Percentiles rank a stretch among this genome's conserved stretches.
phyloP scores from a whole-genome alignment of 2,888 invertebrate species.

The Papilio demoleus region DNA sequence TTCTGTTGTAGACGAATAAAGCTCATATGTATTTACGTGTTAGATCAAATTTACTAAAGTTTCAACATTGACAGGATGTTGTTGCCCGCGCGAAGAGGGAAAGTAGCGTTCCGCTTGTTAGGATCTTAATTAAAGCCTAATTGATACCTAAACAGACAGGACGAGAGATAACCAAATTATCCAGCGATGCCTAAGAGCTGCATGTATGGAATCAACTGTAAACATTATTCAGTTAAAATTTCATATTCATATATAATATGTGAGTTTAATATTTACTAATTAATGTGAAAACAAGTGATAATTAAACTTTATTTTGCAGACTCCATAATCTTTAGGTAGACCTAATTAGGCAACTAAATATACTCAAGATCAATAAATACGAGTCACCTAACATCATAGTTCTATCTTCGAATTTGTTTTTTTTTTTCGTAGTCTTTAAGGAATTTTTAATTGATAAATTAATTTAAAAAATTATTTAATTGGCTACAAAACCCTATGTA shows the following conservation, averaged over 20 bases:
- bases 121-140: slow-evolving; percentile 74
- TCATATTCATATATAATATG: not conserved
- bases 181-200: slow-evolving; percentile 18
- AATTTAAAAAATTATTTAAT: too few species aligned
- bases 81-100: not conserved
- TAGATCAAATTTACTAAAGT: slow-evolving; percentile 10
- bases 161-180: slow-evolving; percentile 42
- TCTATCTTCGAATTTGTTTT: too few species aligned
- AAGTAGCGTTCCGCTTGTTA: slow-evolving; percentile 47
- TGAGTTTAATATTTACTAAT: too few species aligned
- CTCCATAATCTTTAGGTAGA: too few species aligned
- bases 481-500: too few species aligned
- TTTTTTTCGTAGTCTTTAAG: too few species aligned
- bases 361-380: too few species aligned
- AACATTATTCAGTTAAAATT: slow-evolving; percentile 14
- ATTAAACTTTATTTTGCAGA: too few species aligned
- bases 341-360: too few species aligned
- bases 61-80: slow-evolving; percentile 14
- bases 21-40: not conserved
- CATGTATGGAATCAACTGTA: slow-evolving; percentile 19
- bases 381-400: too few species aligned
- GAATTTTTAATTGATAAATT: too few species aligned
- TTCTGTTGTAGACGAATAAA: not conserved
- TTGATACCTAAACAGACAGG: slow-evolving; percentile 79
- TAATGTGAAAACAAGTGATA: too few species aligned